phyloP scores from a whole-genome alignment of 92 coral and sea anemone species.

The Epizoanthus stellaris region DNA sequence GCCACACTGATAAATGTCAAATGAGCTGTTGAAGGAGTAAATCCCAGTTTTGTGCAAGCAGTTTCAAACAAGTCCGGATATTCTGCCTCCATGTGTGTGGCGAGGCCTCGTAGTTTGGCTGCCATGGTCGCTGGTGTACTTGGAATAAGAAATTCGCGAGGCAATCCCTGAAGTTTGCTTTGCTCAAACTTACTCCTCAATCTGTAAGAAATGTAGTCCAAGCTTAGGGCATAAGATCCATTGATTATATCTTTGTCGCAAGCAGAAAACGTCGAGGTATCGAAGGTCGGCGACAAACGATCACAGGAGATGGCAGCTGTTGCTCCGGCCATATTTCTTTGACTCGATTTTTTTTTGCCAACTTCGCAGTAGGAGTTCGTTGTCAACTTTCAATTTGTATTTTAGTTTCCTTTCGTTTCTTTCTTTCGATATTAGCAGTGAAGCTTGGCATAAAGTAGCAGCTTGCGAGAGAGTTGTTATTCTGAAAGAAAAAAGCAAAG shows the following conservation, averaged over 20 bases:
- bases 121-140: slow-evolving; percentile 80
- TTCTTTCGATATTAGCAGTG: slow-evolving; percentile 6
- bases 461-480: slow-evolving; percentile 21
- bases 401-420: slow-evolving; percentile 34
- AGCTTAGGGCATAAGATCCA: slow-evolving; percentile 56
- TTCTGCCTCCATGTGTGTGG: slow-evolving; percentile 95
- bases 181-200: slow-evolving; percentile 94
- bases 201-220: slow-evolving; percentile 92
- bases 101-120: slow-evolving; percentile 81
- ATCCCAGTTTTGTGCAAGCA: slow-evolving; percentile 88
- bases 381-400: slow-evolving; percentile 32
- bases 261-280: slow-evolving; percentile 76
- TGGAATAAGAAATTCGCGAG: slow-evolving; percentile 89
- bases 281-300: slow-evolving; percentile 77
- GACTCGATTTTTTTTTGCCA: slow-evolving; percentile 18
- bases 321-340: slow-evolving; percentile 91
- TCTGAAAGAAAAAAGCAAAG: slow-evolving; percentile 26
- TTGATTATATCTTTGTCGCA: slow-evolving; percentile 72
- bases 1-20: slow-evolving; percentile 90
- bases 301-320: slow-evolving; percentile 91
- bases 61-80: slow-evolving; percentile 97
- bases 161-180: slow-evolving; percentile 87
- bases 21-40: slow-evolving; percentile 84
- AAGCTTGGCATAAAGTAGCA: slow-evolving; percentile 50
- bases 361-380: slow-evolving; percentile 37